Evolutionary conservation across 2,797 vertebrate species (phyloP).

Genomic region (Sphaeramia orbicularis): DNA sequence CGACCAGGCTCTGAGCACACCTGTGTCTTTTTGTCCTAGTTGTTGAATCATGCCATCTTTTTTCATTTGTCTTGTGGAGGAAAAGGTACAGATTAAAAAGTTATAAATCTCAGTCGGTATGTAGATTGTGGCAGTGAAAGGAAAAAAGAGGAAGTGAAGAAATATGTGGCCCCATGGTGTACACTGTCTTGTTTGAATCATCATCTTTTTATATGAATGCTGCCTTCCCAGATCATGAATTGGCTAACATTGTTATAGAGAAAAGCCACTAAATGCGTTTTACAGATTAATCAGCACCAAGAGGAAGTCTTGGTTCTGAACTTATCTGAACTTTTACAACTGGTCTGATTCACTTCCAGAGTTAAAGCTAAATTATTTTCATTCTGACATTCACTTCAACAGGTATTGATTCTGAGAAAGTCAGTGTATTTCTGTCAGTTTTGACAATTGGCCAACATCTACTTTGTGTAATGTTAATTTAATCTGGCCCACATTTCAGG

Average conservation of each 20-base stretch:
- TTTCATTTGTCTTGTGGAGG: neutral
- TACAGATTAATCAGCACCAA: no score
- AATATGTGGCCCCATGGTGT: neutral
- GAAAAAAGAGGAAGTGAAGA: slow-evolving; percentile 23
- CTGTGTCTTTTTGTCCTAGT: slow-evolving; percentile 33
- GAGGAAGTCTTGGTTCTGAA: no score
- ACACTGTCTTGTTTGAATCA: slow-evolving; percentile 18
- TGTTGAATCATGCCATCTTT: slow-evolving; percentile 25
- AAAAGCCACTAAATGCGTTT: neutral
- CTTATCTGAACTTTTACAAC: no score
- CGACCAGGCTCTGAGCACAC: slow-evolving; percentile 59
- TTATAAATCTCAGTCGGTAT: slow-evolving; percentile 1
- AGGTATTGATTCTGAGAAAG: no score
- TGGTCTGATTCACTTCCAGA: no score
- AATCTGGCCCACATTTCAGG: neutral
- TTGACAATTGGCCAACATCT: no score
- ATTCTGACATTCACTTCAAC: no score
- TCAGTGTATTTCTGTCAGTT: no score
- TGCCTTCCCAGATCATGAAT: neutral
- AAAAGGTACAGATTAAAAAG: slow-evolving; percentile 20
- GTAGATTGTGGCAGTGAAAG: slow-evolving; percentile 9
- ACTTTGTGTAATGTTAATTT: neutral
- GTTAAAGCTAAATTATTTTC: no score
- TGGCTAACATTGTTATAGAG: slow-evolving; percentile 3
- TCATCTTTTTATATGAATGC: neutral